phyloP scores from a whole-genome alignment of 1,140 invertebrate species.

The Lucilia sericata region DNA sequence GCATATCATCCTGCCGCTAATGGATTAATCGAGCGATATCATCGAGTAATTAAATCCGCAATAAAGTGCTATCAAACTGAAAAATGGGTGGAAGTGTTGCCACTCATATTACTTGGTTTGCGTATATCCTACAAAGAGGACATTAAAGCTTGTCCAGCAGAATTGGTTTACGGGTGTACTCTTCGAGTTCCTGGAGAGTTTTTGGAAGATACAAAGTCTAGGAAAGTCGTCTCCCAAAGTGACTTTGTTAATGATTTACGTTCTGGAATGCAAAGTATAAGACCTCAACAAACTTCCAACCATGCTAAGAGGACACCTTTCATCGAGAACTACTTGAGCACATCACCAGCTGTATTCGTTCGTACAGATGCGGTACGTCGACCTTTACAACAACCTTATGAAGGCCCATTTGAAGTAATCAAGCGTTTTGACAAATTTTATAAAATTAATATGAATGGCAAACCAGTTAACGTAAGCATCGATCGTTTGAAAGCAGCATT shows the following conservation, averaged over 20 bases:
- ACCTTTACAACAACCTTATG: not conserved
- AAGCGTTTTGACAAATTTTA: not conserved
- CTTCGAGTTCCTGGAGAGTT: constrained; percentile 56
- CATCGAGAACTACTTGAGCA: constrained; percentile 41
- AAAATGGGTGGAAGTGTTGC: constrained; percentile 62
- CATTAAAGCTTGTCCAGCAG: constrained; percentile 52
- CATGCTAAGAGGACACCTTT: constrained; percentile 37
- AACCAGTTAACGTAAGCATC: not conserved
- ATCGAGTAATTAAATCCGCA: constrained; percentile 51
- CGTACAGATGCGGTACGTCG: not conserved
- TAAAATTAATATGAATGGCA: not conserved
- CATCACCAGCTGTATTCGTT: not conserved
- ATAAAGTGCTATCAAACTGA: constrained; percentile 52
- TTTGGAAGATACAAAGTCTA: constrained; percentile 36
- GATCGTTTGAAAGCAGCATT: not conserved
- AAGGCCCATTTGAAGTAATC: not conserved
- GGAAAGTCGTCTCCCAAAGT: not conserved
- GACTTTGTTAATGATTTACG: constrained; percentile 20
- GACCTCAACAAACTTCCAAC: constrained; percentile 33
- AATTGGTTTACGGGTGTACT: constrained; percentile 47
- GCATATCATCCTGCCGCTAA: constrained; percentile 66
- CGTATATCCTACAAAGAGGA: constrained; percentile 60
- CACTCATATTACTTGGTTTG: constrained; percentile 66
- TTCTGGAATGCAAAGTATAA: not conserved
- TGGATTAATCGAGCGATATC: constrained; percentile 67